Conservation (phyloP, 2,888 invertebrate genomes). For the Spilosoma lubricipeda region DNA sequence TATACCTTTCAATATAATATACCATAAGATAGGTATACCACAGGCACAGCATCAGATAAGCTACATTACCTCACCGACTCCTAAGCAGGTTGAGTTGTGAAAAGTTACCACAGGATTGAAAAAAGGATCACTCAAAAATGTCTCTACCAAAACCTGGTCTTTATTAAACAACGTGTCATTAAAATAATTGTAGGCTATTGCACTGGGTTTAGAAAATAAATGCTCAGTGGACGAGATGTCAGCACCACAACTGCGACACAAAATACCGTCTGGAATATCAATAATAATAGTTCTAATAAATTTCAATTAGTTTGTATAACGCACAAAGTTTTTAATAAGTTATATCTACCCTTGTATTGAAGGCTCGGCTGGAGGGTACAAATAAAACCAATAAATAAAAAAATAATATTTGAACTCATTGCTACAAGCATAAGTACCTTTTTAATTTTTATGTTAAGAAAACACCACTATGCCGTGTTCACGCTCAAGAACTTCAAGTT, state of each 20-base stretch:
- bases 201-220: slow-evolving; percentile 60
- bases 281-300: not conserved
- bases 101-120: slow-evolving; percentile 65
- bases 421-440: not conserved
- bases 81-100: slow-evolving; percentile 60
- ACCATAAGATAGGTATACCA: not conserved
- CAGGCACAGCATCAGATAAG: not conserved
- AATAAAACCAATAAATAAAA: not conserved
- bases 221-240: slow-evolving; percentile 57
- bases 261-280: slow-evolving; percentile 61
- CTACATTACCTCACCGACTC: slow-evolving; percentile 66
- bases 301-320: not conserved
- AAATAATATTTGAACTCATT: not conserved
- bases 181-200: slow-evolving; percentile 58
- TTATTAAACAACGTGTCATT: slow-evolving; percentile 65
- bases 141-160: slow-evolving; percentile 64
- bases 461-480: not conserved
- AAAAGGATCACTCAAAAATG: slow-evolving; percentile 61
- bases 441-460: not conserved
- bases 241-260: slow-evolving; percentile 71
- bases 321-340: not conserved
- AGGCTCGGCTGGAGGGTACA: slow-evolving; percentile 18
- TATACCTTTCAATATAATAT: not conserved
- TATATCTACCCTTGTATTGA: slow-evolving; percentile 27
- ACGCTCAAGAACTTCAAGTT: not conserved